Evolutionary conservation across 2,888 invertebrate species (phyloP), one percentile per base, ranked within the genome.

Genomic region (Leptura quadrifasciata): DNA sequence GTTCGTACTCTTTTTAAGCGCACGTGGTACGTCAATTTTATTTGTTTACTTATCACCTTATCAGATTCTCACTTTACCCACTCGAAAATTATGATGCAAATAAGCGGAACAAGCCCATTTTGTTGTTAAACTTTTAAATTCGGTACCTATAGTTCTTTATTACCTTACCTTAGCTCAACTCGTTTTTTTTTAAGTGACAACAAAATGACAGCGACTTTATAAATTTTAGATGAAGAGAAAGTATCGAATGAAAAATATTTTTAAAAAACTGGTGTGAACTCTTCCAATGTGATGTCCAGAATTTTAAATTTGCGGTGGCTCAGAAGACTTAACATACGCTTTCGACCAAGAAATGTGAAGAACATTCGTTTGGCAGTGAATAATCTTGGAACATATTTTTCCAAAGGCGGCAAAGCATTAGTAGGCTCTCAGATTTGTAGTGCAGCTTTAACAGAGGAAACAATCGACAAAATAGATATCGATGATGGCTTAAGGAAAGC

Each of bases 401-500:
- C 58, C 6, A 47, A 31, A 21, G 31, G 27, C n/a, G 39, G 57
- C 47, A 75, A 75, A 31, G 6, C 64, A 31, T 52, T 57, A 24
- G 47, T 71, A 27, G 61, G 21, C n/a, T 58, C 76, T 10, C 76
- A 77, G 63, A 52, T 76, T 47, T 69, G 54, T 17, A 75, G 71
- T 54, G 52, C 39, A 18, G 47, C 60, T n/a, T 61, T 67, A n/a
- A 52, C 24, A 17, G 31, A 65, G 3, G 20, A 21, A 8, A 39
- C 47, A 15, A 47, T n/a, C n/a, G 5, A 15, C 2, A 63, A 54
- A 57, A 75, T 71, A 52, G 52, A 72, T 20, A 18, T 80, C 12
- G 77, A 85, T 69, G 80, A 84, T 47, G 81, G 82, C 52, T 71
- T 85, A 10, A 71, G 78, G 35, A 74, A 82, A 73, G 86, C 85